A percentile compares a stretch with the other conserved stretches of the same genome.
phyloP scores from a whole-genome alignment of 2,797 vertebrate genomes.

The Sebastiscus tertius region DNA sequence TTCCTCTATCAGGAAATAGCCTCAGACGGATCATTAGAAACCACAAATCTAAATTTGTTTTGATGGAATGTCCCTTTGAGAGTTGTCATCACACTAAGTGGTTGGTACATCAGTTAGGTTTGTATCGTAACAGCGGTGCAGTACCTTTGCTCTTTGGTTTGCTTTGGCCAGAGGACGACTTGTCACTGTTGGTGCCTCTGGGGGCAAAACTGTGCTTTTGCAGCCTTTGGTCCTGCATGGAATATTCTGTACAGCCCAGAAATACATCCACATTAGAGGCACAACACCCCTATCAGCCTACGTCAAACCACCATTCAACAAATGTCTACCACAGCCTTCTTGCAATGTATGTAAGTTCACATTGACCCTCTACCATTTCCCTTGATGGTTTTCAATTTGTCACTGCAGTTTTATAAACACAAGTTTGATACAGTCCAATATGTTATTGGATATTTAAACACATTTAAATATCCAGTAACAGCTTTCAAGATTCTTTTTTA shows the following conservation, averaged over 20 bases:
- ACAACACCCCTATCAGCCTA: constrained; percentile 20
- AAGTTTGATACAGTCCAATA: neutral
- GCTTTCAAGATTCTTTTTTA: neutral
- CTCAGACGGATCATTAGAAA: neutral
- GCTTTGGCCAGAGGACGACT: constrained; percentile 90
- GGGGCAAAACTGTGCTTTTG: constrained; percentile 93
- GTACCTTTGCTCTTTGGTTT: constrained; percentile 98
- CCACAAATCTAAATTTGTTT: neutral
- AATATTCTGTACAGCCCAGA: constrained; percentile 80
- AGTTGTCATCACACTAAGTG: neutral
- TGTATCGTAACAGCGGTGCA: constrained; percentile 33
- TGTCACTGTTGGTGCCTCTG: constrained; percentile 89
- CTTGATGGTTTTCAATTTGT: neutral
- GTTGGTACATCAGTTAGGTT: neutral
- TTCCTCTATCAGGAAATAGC: neutral
- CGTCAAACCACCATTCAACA: neutral
- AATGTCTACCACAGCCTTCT: neutral
- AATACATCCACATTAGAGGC: constrained; percentile 62
- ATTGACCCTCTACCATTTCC: neutral
- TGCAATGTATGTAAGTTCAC: neutral
- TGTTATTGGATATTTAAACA: neutral
- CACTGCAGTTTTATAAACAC: neutral
- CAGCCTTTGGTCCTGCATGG: constrained; percentile 90
- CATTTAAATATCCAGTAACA: neutral
- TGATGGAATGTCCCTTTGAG: constrained; percentile 24